Evolutionary conservation across 2,888 invertebrate species (phyloP).

Genomic region (Brenthis ino): DNA sequence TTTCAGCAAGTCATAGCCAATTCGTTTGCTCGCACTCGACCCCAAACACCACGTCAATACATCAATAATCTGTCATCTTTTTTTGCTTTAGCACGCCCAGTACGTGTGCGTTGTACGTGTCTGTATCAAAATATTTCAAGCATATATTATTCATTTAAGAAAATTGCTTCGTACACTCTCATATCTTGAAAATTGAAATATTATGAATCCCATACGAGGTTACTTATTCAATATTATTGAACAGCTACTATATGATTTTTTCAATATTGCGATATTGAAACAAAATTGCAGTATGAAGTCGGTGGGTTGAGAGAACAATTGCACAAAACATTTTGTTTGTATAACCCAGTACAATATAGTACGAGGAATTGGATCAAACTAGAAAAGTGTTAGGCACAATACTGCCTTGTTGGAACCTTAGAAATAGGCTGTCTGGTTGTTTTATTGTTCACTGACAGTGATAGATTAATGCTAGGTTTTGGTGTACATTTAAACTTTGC

Average conservation of each 20-base stretch:
- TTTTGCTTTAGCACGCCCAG: conserved; percentile 21
- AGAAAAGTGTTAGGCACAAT: conserved; percentile 29
- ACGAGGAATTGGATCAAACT: conserved; percentile 32
- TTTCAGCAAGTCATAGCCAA: conserved; percentile 34
- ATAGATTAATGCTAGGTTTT: conserved; percentile 23
- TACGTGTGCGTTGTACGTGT: conserved; percentile 1
- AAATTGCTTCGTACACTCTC: no score
- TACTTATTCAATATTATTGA: background rate
- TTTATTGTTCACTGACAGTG: conserved; percentile 31
- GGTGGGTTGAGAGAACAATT: conserved; percentile 13
- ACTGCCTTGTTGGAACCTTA: conserved; percentile 28
- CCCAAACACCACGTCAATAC: conserved; percentile 36
- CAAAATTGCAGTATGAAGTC: conserved; percentile 3
- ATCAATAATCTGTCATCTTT: conserved; percentile 37
- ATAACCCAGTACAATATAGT: conserved; percentile 28
- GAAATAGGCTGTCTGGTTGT: conserved; percentile 32
- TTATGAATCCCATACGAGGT: no score
- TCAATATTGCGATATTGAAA: background rate
- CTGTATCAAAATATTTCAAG: background rate
- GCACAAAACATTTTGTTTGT: conserved; percentile 16
- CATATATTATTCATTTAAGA: background rate
- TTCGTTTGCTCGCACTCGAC: conserved; percentile 36
- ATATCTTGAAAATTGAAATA: no score
- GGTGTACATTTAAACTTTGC: conserved; percentile 7
- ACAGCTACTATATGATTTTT: background rate